Evolutionary conservation across 2,113 vertebrate genomes (phyloP), one percentile per base, ranked within the genome.

Genomic region (Phoenicopterus ruber): DNA sequence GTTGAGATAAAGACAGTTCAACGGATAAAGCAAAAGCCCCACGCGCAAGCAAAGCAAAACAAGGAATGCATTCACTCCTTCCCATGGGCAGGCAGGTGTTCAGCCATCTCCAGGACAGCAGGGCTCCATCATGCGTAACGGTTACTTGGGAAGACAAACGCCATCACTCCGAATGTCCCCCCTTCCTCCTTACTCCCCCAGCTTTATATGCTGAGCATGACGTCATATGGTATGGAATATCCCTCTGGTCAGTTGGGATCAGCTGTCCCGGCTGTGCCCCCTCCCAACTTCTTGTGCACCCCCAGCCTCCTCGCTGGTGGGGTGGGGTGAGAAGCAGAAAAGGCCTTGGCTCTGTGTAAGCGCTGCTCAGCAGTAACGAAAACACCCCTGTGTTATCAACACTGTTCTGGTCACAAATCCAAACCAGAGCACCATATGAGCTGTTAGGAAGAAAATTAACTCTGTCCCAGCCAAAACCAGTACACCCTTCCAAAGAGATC

Each of bases 91-190:
- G 70, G 79, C 47, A 78, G 15, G 5, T 31, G 34, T 20, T 81
- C 49, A 59, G n/a, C 26, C 55, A 44, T 57, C 14, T 24, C 57
- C 65, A 78, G 67, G 46, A 83, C 28, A 82, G 63, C 34, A 22
- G 50, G 29, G 13, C 29, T 70, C 50, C 22, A 16, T 16, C 59
- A n/a, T 0, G 2, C 0, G 0, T 3, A n/a, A 11, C 1, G 1
- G 11, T n/a, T 9, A 59, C 47, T 47, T 49, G 24, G 16, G n/a
- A 77, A 83, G 2, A 42, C 11, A 78, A 69, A 81, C 0, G 0
- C 2, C 38, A 18, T 10, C 3, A 40, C 26, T 54, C 10, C 7
- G 1, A 86, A 42, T 1, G 2, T 21, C 8, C 8, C 3, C 3
- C 15, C 14, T 44, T 44, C 26, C 16, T 52, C 3, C 32, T 57